phyloP scores from a whole-genome alignment of 2,888 invertebrate genomes.

The Tachina grossa region DNA sequence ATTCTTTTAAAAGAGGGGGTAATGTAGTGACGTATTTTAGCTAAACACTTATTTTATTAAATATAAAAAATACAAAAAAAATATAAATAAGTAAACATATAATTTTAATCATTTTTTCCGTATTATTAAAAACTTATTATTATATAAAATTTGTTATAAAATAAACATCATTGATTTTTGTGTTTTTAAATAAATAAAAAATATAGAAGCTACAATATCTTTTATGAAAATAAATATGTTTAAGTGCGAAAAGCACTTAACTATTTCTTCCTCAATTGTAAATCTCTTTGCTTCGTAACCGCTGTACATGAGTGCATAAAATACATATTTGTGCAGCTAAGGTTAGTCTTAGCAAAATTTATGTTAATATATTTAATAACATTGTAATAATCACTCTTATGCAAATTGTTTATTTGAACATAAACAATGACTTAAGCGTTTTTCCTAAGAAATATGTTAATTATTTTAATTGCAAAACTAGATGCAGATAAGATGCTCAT shows the following conservation, averaged over 20 bases:
- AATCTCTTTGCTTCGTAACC: not conserved
- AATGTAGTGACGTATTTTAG: too few species aligned
- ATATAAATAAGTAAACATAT: too few species aligned
- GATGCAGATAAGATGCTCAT: slow-evolving; percentile 6
- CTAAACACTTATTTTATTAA: too few species aligned
- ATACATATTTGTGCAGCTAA: slow-evolving; percentile 1
- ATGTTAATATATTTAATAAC: slow-evolving; percentile 41
- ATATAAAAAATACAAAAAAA: too few species aligned
- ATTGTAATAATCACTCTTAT: slow-evolving; percentile 11
- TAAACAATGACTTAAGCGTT: slow-evolving; percentile 6
- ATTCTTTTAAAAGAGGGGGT: too few species aligned
- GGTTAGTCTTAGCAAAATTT: not conserved
- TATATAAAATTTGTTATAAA: too few species aligned
- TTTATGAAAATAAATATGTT: not conserved
- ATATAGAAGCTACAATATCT: too few species aligned
- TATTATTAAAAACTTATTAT: too few species aligned
- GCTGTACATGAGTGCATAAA: slow-evolving; percentile 1
- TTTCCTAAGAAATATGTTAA: slow-evolving; percentile 34
- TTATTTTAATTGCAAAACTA: slow-evolving; percentile 7
- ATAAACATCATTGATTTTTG: too few species aligned
- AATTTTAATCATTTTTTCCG: too few species aligned
- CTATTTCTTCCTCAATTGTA: too few species aligned
- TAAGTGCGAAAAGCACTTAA: not conserved
- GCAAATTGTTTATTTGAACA: slow-evolving; percentile 13
- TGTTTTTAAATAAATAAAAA: too few species aligned